Percentiles rank a stretch among this genome's conserved stretches.
Evolutionary conservation across 2,113 vertebrate genomes (phyloP).

Genomic region (Alligator sinensis): DNA sequence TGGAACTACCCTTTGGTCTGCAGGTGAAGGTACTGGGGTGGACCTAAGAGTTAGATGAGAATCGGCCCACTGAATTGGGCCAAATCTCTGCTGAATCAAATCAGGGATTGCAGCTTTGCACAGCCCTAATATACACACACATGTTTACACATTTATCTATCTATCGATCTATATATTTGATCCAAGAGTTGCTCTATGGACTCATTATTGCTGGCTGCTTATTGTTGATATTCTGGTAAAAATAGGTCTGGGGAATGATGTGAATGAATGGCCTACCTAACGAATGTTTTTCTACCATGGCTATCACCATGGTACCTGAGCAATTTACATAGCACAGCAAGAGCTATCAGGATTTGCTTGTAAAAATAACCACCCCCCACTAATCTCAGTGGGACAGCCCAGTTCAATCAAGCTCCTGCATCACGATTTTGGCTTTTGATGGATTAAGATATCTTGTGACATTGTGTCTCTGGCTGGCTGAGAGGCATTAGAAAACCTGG

Average conservation of each 20-base stretch:
- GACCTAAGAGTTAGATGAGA: too few species aligned
- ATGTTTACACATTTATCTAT: too few species aligned
- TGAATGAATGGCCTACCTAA: neutral
- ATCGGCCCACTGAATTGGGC: too few species aligned
- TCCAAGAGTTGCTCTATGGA: neutral
- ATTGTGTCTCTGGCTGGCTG: neutral
- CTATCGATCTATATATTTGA: neutral
- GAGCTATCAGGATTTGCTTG: neutral
- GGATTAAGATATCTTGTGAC: neutral
- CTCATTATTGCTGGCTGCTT: neutral
- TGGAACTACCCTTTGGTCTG: too few species aligned
- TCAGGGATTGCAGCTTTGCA: too few species aligned
- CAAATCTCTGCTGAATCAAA: too few species aligned
- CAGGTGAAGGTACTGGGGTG: too few species aligned
- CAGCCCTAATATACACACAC: too few species aligned
- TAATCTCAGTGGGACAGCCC: neutral
- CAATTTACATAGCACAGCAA: neutral
- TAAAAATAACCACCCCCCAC: neutral
- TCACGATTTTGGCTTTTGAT: neutral
- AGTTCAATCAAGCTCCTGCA: neutral
- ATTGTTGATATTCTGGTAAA: neutral
- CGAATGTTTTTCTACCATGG: neutral
- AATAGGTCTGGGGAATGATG: neutral
- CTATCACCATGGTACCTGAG: neutral
- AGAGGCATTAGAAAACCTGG: neutral